Evolutionary conservation across 2,888 invertebrate species (phyloP), one percentile per base, ranked within the genome.

Genomic region (Dryomyza anilis): DNA sequence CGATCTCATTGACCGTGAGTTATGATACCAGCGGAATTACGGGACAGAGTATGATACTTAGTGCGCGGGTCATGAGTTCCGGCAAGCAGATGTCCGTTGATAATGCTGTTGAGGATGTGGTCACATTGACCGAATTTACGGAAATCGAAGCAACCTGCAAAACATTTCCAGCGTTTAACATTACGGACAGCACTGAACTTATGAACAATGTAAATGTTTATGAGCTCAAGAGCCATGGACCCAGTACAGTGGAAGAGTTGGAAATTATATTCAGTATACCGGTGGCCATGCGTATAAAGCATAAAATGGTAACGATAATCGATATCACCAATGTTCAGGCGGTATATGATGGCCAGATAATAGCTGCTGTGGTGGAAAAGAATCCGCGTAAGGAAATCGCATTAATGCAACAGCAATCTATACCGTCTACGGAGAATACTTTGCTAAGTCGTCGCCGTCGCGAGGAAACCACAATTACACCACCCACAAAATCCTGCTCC

Each of bases 191-290:
- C 0, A 76, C 79, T 2, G 74, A 77, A 45, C 73, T 83, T 27
- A 72, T 78, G 1, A 83, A 83, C 66, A 76, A 74, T n/a, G n/a
- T n/a, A n/a, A n/a, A n/a, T n/a, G n/a, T n/a, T 55, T 81, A 82
- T 65, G 83, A 83, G 77, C 78, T 83, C 59, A 78, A 78, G 66
- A 84, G 83, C 64, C 78, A 79, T 58, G 83, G 83, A 0, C 83
- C 83, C 30, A 84, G 83, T 70, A 77, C 70, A 6, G 76, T 84
- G n/a, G 77, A 79, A 16, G 75, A 74, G 8, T 67, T 83, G 50
- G 77, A 81, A 43, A 68, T 83, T 0, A 71, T 73, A 3, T 78
- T 83, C 25, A 71, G 73, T 30, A 80, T 84, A 65, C 83, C 83
- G 2, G 76, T 83, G 0, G 79, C 81, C 0, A 82, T 81, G 52